Conservation (phyloP, 2,113 vertebrate species). For the Thymallus thymallus region DNA sequence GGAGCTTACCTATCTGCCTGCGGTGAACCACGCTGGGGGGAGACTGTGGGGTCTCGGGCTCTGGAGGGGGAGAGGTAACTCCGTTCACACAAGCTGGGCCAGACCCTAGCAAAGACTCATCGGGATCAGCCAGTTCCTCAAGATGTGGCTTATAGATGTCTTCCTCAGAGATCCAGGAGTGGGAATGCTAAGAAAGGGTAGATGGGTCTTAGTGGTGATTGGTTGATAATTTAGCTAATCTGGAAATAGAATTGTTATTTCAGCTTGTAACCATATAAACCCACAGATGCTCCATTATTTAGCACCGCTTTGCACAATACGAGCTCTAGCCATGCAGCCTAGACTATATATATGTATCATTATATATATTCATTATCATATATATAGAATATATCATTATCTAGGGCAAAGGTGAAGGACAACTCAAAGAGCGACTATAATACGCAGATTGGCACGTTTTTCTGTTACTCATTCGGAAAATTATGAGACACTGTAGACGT, state of each 20-base stretch:
- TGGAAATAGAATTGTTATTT: not conserved
- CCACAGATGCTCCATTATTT: not conserved
- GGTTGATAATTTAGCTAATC: not conserved
- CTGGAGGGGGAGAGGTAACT: constrained; percentile 7
- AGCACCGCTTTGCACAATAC: not conserved
- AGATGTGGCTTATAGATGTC: constrained; percentile 83
- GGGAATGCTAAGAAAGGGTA: constrained; percentile 68
- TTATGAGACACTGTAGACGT: no score
- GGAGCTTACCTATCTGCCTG: constrained; percentile 83
- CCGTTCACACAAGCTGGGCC: constrained; percentile 22
- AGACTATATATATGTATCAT: not conserved
- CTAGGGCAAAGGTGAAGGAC: not conserved
- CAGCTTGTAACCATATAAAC: not conserved
- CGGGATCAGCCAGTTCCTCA: constrained; percentile 26
- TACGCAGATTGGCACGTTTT: no score
- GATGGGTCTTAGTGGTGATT: not conserved
- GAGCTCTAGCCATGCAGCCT: not conserved
- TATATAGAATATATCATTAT: not conserved
- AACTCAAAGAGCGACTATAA: not conserved
- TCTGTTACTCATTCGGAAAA: no score
- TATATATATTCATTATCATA: no score
- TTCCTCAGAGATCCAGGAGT: constrained; percentile 91
- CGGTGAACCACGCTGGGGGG: constrained; percentile 82
- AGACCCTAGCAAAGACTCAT: constrained; percentile 13
- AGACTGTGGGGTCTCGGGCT: constrained; percentile 31